Evolutionary conservation across 2,113 vertebrate species (phyloP).

Genomic region (Anser cygnoides): DNA sequence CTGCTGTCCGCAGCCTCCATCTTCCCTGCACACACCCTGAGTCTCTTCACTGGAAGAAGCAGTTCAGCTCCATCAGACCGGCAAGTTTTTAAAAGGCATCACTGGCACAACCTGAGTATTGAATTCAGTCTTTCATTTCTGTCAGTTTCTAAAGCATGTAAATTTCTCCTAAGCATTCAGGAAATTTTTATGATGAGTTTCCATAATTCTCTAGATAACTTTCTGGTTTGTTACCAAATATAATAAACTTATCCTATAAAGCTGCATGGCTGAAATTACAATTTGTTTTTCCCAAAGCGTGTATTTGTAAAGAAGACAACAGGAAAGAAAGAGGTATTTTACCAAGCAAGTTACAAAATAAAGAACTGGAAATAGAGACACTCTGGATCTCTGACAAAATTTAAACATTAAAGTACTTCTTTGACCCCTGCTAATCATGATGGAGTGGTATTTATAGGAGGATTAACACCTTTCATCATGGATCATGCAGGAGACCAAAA

Average conservation of each 20-base stretch:
- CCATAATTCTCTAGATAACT: not conserved
- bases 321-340: not conserved
- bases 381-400: not conserved
- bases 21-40: rapidly evolving
- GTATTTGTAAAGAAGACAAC: not conserved
- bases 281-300: not conserved
- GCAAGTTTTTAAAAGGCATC: rapidly evolving
- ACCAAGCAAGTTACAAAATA: not conserved
- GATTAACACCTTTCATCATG: slow-evolving; percentile 37
- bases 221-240: not conserved
- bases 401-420: slow-evolving; percentile 20
- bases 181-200: not conserved
- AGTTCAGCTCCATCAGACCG: not conserved
- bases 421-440: slow-evolving; percentile 17
- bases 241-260: not conserved
- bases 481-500: not conserved
- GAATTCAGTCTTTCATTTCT: not conserved
- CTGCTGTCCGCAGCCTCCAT: rapidly evolving
- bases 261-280: not conserved
- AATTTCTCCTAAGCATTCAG: not conserved
- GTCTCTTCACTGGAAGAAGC: not conserved
- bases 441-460: slow-evolving; percentile 28
- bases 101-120: rapidly evolving
- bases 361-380: not conserved
- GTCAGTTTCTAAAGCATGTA: not conserved